Evolutionary conservation across 1,140 invertebrate genomes (phyloP).

Genomic region (Hylyphantes graminicola): DNA sequence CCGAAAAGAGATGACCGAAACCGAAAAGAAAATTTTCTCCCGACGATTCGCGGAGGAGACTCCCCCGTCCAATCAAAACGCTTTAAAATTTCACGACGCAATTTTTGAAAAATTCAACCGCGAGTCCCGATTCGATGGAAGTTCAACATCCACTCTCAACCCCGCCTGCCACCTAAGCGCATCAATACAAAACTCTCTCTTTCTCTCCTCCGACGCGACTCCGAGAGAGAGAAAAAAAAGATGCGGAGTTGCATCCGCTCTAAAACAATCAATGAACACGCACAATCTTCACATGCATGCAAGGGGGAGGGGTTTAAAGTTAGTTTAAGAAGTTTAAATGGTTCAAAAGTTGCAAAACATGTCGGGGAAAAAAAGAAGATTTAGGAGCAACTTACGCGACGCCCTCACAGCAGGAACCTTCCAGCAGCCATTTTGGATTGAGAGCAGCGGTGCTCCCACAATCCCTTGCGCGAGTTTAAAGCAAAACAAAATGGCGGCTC

Average conservation of each 20-base stretch:
- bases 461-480: conserved; percentile 52
- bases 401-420: conserved; percentile 59
- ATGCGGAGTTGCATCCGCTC: conserved; percentile 32
- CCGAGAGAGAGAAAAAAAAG: conserved; percentile 26
- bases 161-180: conserved; percentile 42
- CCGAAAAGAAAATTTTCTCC: conserved; percentile 16
- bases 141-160: conserved; percentile 43
- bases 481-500: conserved; percentile 52
- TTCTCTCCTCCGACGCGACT: conserved; percentile 41
- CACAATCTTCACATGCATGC: neutral
- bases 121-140: conserved; percentile 59
- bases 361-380: conserved; percentile 28
- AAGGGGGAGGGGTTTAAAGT: neutral
- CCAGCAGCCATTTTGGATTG: conserved; percentile 59
- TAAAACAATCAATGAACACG: neutral
- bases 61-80: conserved; percentile 53
- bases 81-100: conserved; percentile 60
- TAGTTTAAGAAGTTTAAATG: conserved; percentile 15
- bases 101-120: conserved; percentile 59
- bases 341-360: conserved; percentile 4
- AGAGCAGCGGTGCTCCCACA: conserved; percentile 45
- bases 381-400: conserved; percentile 59
- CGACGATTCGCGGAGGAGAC: conserved; percentile 49
- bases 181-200: conserved; percentile 56
- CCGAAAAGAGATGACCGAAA: conserved; percentile 3